phyloP scores from a whole-genome alignment of 2,797 vertebrate genomes.

The Apogon hyalosoma region DNA sequence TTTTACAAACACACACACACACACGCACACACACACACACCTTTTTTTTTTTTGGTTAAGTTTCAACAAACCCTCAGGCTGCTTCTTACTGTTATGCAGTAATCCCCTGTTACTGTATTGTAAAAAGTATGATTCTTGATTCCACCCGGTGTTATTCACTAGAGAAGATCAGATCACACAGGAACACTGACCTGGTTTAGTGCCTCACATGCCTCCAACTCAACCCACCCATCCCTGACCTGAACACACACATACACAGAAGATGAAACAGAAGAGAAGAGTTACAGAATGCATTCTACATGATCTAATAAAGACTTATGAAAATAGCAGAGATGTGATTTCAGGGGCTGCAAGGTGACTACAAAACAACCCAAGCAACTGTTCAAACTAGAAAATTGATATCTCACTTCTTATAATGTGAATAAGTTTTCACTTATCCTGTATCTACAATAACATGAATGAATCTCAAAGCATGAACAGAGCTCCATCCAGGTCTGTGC shows the following conservation, averaged over 20 bases:
- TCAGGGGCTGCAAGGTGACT: not conserved
- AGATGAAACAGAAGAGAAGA: not conserved
- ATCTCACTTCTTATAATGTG: constrained; percentile 18
- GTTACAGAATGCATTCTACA: not conserved
- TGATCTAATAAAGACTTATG: constrained; percentile 1
- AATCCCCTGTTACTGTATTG: constrained; percentile 34
- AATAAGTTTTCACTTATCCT: not conserved
- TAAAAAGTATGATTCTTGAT: constrained; percentile 30
- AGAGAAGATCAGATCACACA: constrained; percentile 49
- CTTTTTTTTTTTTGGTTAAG: constrained; percentile 9
- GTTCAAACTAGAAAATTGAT: not conserved
- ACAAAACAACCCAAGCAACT: not conserved
- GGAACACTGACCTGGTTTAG: constrained; percentile 56
- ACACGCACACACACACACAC: constrained; percentile 24
- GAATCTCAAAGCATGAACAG: not conserved
- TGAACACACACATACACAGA: not conserved
- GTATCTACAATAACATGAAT: constrained; percentile 8
- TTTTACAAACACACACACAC: constrained; percentile 20
- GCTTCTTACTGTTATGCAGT: constrained; percentile 1
- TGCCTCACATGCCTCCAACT: constrained; percentile 16
- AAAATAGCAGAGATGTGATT: constrained; percentile 11
- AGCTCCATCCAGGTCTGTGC: not conserved
- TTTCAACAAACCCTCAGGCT: constrained; percentile 29
- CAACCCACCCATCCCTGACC: constrained; percentile 5
- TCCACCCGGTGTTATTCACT: constrained; percentile 37